These are phyloP conservation scores for Megaceryle torquata DNA, from an alignment of 2,113 vertebrate genomes.

Conservation along the genomic window DNA sequence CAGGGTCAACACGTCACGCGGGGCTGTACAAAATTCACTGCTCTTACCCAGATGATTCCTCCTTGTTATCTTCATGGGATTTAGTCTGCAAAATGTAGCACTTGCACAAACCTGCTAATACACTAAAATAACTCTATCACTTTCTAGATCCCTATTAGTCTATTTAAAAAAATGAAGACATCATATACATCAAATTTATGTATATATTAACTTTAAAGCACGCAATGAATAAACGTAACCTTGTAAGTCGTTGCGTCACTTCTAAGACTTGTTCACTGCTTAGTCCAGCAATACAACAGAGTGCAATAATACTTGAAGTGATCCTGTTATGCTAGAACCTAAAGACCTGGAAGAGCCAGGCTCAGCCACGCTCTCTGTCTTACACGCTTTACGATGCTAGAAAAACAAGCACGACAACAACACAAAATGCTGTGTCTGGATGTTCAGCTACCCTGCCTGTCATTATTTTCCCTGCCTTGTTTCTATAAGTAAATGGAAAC, in stretches of 20 bases:
- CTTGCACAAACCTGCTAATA: not conserved
- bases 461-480: not conserved
- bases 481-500: not conserved
- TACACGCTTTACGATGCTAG: rapidly evolving
- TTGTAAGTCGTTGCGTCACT: not conserved
- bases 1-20: not conserved
- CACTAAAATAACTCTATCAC: not conserved
- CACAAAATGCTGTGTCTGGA: not conserved
- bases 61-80: not conserved
- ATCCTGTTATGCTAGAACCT: not conserved
- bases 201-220: not conserved
- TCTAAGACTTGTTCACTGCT: not conserved
- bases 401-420: rapidly evolving
- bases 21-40: not conserved
- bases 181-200: not conserved
- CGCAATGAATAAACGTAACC: not conserved
- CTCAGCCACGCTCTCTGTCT: rapidly evolving
- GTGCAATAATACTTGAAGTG: not conserved
- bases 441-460: rapidly evolving
- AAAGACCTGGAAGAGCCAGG: not conserved
- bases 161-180: not conserved
- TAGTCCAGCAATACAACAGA: not conserved
- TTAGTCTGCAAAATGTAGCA: not conserved
- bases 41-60: not conserved
- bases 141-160: not conserved